These are phyloP conservation scores for Stenolophus ochropezus DNA, from an alignment of 2,888 invertebrate species.

Conservation along the genomic window DNA sequence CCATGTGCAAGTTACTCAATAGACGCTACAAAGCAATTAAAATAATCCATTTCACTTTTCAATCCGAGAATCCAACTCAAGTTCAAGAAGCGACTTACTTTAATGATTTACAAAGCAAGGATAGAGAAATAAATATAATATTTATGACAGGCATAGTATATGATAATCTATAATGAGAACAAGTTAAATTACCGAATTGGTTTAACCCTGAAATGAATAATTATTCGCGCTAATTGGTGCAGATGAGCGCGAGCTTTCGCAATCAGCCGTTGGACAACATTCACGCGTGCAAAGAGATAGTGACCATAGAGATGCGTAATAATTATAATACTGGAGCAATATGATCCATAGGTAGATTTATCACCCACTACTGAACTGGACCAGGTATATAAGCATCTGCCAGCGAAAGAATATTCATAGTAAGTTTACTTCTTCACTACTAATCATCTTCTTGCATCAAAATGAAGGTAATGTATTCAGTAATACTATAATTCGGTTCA, in stretches of 20 bases:
- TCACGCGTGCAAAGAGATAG: slow-evolving; percentile 39
- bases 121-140: slow-evolving; percentile 19
- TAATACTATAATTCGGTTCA: too few species aligned
- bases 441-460: not conserved
- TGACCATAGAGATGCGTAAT: slow-evolving; percentile 25
- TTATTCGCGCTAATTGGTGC: slow-evolving; percentile 4
- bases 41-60: too few species aligned
- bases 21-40: too few species aligned
- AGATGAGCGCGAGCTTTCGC: slow-evolving; percentile 34
- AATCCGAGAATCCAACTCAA: too few species aligned
- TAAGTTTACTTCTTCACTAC: slow-evolving; percentile 10
- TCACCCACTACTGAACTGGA: slow-evolving; percentile 57
- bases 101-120: not conserved
- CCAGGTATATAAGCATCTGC: slow-evolving; percentile 49
- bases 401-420: slow-evolving; percentile 36
- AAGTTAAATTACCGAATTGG: slow-evolving; percentile 26
- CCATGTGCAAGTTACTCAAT: too few species aligned
- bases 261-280: slow-evolving; percentile 31
- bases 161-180: slow-evolving; percentile 11
- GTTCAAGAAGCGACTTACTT: too few species aligned
- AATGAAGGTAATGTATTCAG: slow-evolving; percentile 24
- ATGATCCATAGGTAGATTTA: slow-evolving; percentile 47
- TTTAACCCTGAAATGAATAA: slow-evolving; percentile 44
- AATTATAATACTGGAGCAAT: slow-evolving; percentile 4
- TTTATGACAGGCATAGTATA: slow-evolving; percentile 27